These are phyloP conservation scores for Sarcophaga variegata DNA, from an alignment of 2,888 invertebrate genomes.

Conservation along the genomic window DNA sequence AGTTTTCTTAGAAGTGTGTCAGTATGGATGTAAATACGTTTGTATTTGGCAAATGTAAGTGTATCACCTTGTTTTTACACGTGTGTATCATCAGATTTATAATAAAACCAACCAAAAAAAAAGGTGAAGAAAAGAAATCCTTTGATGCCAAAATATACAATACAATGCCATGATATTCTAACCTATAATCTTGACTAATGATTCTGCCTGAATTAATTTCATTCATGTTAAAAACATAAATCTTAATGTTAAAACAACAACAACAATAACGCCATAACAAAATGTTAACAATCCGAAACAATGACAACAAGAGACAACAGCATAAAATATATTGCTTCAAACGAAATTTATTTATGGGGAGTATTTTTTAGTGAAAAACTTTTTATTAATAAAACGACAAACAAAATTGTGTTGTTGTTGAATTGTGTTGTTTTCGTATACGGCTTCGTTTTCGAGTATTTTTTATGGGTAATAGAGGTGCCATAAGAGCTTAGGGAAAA, in stretches of 20 bases:
- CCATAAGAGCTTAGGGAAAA: neutral
- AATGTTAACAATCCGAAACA: neutral
- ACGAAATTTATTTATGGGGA: neutral
- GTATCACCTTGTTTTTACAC: neutral
- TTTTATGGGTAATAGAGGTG: neutral
- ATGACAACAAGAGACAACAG: too few relatives aligned
- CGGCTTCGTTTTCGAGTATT: neutral
- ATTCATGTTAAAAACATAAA: conserved; percentile 66
- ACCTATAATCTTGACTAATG: conserved; percentile 68
- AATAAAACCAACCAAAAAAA: neutral
- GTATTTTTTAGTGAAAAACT: neutral
- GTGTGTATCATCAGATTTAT: conserved; percentile 15
- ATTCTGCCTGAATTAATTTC: conserved; percentile 67
- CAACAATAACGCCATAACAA: neutral
- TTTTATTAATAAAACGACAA: conserved; percentile 35
- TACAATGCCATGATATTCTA: conserved; percentile 60
- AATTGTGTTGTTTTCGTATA: neutral
- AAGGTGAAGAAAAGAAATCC: conserved; percentile 22
- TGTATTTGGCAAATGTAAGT: neutral
- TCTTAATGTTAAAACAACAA: conserved; percentile 59
- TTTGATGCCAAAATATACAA: conserved; percentile 49
- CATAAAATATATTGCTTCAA: too few relatives aligned
- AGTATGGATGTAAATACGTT: neutral
- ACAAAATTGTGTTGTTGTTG: conserved; percentile 3
- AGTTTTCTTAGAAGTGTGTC: neutral